Conservation (phyloP, 2,113 vertebrate species). For the Mola mola region DNA sequence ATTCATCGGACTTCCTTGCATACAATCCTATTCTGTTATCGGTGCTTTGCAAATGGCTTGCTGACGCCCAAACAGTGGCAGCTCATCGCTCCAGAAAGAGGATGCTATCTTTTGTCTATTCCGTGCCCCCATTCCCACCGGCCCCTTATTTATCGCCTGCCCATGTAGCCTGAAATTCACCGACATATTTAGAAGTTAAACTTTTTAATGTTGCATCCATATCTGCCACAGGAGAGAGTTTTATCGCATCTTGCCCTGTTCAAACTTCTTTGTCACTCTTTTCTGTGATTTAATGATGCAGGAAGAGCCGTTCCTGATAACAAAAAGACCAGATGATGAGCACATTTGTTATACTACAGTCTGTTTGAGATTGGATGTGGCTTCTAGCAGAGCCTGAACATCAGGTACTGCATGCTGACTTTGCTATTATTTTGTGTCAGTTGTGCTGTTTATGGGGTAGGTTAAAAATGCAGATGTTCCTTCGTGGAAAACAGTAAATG, state of each 20-base stretch:
- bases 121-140: conserved; percentile 8
- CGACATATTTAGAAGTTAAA: not conserved
- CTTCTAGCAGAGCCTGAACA: conserved; percentile 7
- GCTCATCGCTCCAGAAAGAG: conserved; percentile 40
- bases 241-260: conserved; percentile 14
- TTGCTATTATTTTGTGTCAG: conserved; percentile 27
- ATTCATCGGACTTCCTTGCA: conserved; percentile 16
- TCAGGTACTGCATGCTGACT: conserved; percentile 21
- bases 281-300: conserved; percentile 21
- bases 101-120: conserved; percentile 30
- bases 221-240: not conserved
- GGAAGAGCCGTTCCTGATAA: not conserved
- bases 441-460: conserved; percentile 5
- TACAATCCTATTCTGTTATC: conserved; percentile 57
- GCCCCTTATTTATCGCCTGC: conserved; percentile 41
- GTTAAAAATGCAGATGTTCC: not conserved
- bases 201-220: conserved; percentile 7
- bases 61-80: conserved; percentile 43
- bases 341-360: conserved; percentile 14
- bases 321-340: conserved; percentile 18
- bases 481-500: not conserved
- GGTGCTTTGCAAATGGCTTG: conserved; percentile 46
- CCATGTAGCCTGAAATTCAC: conserved; percentile 7
- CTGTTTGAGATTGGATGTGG: conserved; percentile 4
- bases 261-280: conserved; percentile 29